Percentiles rank a stretch among this genome's conserved stretches.
Evolutionary conservation across 2,113 vertebrate species (phyloP).

Genomic region (Limanda limanda): DNA sequence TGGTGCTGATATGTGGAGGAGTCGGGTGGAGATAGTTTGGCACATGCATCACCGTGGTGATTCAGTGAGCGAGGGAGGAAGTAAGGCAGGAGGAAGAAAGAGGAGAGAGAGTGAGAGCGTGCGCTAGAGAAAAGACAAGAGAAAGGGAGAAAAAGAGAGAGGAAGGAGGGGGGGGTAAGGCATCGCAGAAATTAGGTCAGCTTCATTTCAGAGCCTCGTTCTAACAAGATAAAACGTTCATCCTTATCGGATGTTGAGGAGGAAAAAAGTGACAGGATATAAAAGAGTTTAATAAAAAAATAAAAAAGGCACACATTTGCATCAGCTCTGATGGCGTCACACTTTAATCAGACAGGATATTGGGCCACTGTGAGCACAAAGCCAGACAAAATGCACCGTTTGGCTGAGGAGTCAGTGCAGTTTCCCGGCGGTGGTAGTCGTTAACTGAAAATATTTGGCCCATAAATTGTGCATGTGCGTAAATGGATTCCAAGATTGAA

Average conservation of each 20-base stretch:
- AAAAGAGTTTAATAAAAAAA: conserved; percentile 24
- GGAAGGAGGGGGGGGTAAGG: conserved; percentile 36
- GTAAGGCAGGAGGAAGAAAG: conserved; percentile 57
- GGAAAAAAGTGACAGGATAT: conserved; percentile 34
- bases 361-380: conserved; percentile 27
- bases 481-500: background rate
- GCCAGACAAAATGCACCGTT: conserved; percentile 33
- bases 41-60: conserved; percentile 79
- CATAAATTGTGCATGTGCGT: conserved; percentile 16
- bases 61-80: conserved; percentile 77
- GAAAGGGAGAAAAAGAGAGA: conserved; percentile 12
- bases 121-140: conserved; percentile 50
- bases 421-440: background rate
- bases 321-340: conserved; percentile 38
- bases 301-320: conserved; percentile 30
- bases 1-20: conserved; percentile 72
- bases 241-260: conserved; percentile 54
- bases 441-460: conserved; percentile 13
- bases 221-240: conserved; percentile 70
- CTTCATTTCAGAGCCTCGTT: conserved; percentile 72
- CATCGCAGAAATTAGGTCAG: conserved; percentile 79
- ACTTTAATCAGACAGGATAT: conserved; percentile 29
- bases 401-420: background rate
- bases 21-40: conserved; percentile 73
- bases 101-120: conserved; percentile 26